Base-by-base conservation (phyloP, 2,113 vertebrate species). In the Callopanchax toddi region DNA sequence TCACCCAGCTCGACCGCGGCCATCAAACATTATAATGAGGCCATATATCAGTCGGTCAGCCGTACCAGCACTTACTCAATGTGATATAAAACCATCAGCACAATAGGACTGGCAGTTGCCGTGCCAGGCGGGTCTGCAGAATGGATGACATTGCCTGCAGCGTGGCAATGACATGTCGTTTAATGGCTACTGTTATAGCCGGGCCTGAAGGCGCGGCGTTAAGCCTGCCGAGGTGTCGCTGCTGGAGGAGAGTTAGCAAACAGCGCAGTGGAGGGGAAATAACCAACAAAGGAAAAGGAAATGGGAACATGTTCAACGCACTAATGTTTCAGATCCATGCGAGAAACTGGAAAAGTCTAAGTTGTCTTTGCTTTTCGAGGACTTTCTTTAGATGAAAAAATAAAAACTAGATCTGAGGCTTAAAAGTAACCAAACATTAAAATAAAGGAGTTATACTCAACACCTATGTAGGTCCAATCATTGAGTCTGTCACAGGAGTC, bases 1-100 rank as follows among this genome's bases (percentile, higher is more conserved):
- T 91, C 86, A 91, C 78, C 74, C 71, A 1, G 66, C 82, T 82
- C 68, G 25, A 71, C 80, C 76, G 60, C 23, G 26, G 75, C 79
- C 86, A 88, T 91, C 87, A 86, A 89, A 87, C 89, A 88, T 85
- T 72, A 71, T 89, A 89, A 89, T 89, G 88, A 87, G 82, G 53
- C 48, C 64, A 81, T 91, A 83, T 32, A 86, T 91, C 84, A 91
- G 84, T 57, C 40, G 76, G 39, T 81, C 82, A 64, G 82, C 73
- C 69, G 18, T 45, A 76, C 59, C 45, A 48, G 51, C 75, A 13
- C 87, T 81, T 60, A 63, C 65, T 82, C 74, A 81, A 79, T 59
- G 78, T 80, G 71, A 79, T 72, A 69, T 80, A 86, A 84, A 86
- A 76, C 77, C 82, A 73, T 84, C 84, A 75, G 73, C 62, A 60